A percentile compares a stretch with the other conserved stretches of the same genome.
These are phyloP conservation scores for Phocoena sinus DNA, from an alignment of 2,113 vertebrate genomes.

Conservation along the genomic window DNA sequence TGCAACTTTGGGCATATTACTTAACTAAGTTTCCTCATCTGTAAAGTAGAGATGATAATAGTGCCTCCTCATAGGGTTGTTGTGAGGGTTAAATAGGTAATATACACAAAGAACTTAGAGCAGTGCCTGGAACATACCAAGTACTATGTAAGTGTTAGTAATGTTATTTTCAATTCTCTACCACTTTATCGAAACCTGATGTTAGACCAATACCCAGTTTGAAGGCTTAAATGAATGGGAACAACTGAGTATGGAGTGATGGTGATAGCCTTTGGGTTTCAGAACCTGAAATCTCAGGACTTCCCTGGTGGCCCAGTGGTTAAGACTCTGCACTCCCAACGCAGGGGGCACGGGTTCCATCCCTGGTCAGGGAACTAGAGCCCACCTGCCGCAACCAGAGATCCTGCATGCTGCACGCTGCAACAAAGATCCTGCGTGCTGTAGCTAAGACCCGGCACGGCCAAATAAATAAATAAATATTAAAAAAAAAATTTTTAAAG, in stretches of 20 bases:
- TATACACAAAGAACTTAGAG: not conserved
- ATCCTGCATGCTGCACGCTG: not conserved
- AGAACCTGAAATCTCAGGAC: not conserved
- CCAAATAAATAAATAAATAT: not conserved
- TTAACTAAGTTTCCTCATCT: not conserved
- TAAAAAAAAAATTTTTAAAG: not conserved
- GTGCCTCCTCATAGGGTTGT: not conserved
- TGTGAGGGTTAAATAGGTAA: not conserved
- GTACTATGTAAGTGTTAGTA: not conserved
- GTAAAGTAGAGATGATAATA: not conserved
- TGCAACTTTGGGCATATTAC: not conserved
- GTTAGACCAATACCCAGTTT: not conserved
- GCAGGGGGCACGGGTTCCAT: not conserved
- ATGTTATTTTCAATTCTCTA: not conserved
- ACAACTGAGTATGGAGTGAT: not conserved
- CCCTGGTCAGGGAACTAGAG: not conserved
- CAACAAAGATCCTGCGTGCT: not conserved
- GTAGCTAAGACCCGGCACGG: not conserved
- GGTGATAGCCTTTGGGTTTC: not conserved
- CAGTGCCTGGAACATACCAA: not conserved
- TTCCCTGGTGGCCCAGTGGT: not conserved
- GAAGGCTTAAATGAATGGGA: not conserved
- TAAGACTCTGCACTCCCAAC: not conserved
- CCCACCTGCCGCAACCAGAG: not conserved
- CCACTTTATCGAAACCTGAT: not conserved